Base-by-base conservation (phyloP, 2,113 vertebrate genomes). In the Lophotis ruficrista region DNA sequence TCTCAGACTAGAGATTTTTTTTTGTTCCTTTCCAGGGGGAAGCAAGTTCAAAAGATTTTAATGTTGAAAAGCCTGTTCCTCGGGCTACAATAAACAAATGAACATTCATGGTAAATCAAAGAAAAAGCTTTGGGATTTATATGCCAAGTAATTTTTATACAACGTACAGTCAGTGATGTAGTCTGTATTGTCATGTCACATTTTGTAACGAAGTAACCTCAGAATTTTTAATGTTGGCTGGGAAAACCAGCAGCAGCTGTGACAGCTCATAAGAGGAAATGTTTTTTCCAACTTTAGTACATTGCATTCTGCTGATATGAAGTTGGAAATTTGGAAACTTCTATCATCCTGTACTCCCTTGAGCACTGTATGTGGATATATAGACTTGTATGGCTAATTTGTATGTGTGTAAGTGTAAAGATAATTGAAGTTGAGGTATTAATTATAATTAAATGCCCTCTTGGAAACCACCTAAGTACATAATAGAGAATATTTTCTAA, bases 11-110 rank as follows among this genome's bases (percentile, higher is more conserved):
- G 45, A 53, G 20, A 78, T 41, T 89, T 95, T 66, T 75, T 61
- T 89, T 93, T 66, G 68, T 60, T 31, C 10, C 25, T 73, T 72
- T 89, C 53, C 12, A 66, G 30, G 19, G 54, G 19, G 65, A 70
- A 41, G 28, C 21, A 90, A 76, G 28, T 90, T 95, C 37, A 95
- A 96, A 94, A 88, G 37, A 51, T 60, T 85, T 77, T 60, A 19
- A 89, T 66, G 25, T 48, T 47, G 41, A 57, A 78, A 84, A 94
- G 25, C 45, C 23, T 87, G 7, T 77, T 94, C 35, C 77, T 95
- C n/a, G 90, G 66, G 72, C 71, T 93, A 35, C 15, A 83, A 24
- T 21, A 84, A 57, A 94, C 27, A 95, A 93, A 92, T 47, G 71
- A 75, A 33, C 31, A 62, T 58, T 57, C 22, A 24, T 48, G 62